Evolutionary conservation across 2,113 vertebrate species (phyloP).

Genomic region (Pleuronectes platessa): DNA sequence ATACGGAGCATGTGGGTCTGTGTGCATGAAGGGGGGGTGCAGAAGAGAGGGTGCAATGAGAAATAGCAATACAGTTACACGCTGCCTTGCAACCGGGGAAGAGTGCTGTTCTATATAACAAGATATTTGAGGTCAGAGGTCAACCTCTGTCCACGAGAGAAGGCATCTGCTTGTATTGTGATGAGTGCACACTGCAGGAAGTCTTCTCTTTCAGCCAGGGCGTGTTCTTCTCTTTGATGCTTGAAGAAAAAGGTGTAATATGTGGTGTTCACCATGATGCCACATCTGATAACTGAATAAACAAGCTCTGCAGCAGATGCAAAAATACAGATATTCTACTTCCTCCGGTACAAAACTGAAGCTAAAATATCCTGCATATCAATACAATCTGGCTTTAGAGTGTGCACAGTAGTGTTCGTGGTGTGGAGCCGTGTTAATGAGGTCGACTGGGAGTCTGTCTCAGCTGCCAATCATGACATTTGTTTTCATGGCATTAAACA

Average conservation of each 20-base stretch:
- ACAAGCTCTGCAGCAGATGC: background rate
- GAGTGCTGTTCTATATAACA: background rate
- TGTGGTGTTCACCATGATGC: background rate
- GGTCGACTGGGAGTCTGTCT: too few relatives aligned
- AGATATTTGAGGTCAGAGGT: slow-evolving; percentile 35
- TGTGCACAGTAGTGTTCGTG: too few relatives aligned
- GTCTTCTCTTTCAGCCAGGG: background rate
- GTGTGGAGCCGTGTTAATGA: too few relatives aligned
- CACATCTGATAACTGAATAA: background rate
- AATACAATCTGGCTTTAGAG: too few relatives aligned
- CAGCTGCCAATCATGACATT: too few relatives aligned
- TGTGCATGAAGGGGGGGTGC: too few relatives aligned
- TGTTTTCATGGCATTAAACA: too few relatives aligned
- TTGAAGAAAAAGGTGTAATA: background rate
- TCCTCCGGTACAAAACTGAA: too few relatives aligned
- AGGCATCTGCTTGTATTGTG: slow-evolving; percentile 8
- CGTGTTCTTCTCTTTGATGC: background rate
- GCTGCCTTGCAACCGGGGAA: slow-evolving; percentile 12
- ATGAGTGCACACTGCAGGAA: background rate
- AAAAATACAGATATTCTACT: too few relatives aligned
- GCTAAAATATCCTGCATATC: too few relatives aligned
- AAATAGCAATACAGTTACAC: slow-evolving; percentile 12
- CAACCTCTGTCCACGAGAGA: slow-evolving; percentile 41
- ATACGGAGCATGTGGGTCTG: background rate
- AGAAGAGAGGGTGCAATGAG: slow-evolving; percentile 7